Conservation (phyloP, 2,888 invertebrate genomes). For the Ichneumon xanthorius region DNA sequence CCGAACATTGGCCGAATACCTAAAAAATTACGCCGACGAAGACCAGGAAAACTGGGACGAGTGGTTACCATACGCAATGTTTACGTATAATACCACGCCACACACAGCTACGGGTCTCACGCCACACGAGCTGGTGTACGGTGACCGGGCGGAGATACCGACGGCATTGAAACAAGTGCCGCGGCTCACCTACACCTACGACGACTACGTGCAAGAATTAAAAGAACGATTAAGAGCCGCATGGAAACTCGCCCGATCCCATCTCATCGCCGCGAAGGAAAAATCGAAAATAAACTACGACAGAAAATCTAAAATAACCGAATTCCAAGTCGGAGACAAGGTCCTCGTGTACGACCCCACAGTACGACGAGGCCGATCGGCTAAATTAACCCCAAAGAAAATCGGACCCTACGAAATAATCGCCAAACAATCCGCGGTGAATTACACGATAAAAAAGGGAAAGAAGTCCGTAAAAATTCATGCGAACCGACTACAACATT, state of each 20-base stretch:
- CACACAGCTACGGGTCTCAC: slow-evolving; percentile 59
- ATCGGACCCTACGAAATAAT: neutral
- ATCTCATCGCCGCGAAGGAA: neutral
- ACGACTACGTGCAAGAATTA: no score
- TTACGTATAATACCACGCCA: slow-evolving; percentile 61
- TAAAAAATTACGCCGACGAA: slow-evolving; percentile 60
- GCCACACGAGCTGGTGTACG: no score
- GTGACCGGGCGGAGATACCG: neutral
- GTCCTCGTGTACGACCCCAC: no score
- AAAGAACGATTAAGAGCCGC: no score
- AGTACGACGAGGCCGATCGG: neutral
- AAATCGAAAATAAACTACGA: neutral
- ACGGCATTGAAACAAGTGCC: no score
- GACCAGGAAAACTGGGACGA: slow-evolving; percentile 20
- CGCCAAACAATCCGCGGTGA: neutral
- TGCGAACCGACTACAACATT: neutral
- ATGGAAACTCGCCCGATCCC: no score
- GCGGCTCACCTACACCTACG: no score
- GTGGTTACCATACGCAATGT: no score
- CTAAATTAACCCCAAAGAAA: neutral
- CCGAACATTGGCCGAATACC: slow-evolving; percentile 33
- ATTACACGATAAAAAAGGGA: neutral
- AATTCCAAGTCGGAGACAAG: neutral
- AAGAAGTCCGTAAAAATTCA: neutral
- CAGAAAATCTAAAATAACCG: no score